These are phyloP conservation scores for Acleris emargana DNA, from an alignment of 2,888 invertebrate genomes.

Conservation along the genomic window DNA sequence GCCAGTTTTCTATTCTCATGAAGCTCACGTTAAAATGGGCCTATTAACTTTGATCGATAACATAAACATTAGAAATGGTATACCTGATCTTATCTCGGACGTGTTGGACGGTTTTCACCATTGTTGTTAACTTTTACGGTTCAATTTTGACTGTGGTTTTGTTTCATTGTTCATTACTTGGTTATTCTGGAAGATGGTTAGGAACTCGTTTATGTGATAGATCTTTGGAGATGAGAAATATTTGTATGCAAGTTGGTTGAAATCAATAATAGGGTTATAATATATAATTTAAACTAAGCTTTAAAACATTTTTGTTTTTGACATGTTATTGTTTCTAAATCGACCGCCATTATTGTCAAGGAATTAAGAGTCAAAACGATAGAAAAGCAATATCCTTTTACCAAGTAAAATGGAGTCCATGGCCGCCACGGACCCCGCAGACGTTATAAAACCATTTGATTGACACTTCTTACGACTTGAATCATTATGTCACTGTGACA, in stretches of 20 bases:
- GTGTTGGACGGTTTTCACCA: background rate
- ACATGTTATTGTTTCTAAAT: no score
- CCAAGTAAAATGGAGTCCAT: no score
- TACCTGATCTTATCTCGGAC: slow-evolving; percentile 15
- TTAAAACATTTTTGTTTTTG: no score
- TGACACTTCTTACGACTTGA: no score
- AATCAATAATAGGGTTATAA: background rate
- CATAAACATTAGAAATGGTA: slow-evolving; percentile 37
- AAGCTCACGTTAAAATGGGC: slow-evolving; percentile 32
- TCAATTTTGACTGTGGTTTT: background rate
- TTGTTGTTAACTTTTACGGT: background rate
- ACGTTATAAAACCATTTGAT: no score
- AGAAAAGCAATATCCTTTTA: no score
- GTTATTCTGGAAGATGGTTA: slow-evolving; percentile 25
- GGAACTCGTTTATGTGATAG: slow-evolving; percentile 21
- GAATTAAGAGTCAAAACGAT: no score
- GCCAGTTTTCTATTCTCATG: slow-evolving; percentile 35
- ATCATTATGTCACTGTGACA: no score
- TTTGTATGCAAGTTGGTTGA: background rate
- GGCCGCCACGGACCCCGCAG: no score
- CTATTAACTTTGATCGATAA: slow-evolving; percentile 37
- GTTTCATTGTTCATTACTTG: slow-evolving; percentile 16
- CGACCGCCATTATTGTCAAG: no score
- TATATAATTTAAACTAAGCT: no score
- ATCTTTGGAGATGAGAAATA: slow-evolving; percentile 3